phyloP scores from a whole-genome alignment of 2,797 vertebrate species.

The Phylloscopus collybita region DNA sequence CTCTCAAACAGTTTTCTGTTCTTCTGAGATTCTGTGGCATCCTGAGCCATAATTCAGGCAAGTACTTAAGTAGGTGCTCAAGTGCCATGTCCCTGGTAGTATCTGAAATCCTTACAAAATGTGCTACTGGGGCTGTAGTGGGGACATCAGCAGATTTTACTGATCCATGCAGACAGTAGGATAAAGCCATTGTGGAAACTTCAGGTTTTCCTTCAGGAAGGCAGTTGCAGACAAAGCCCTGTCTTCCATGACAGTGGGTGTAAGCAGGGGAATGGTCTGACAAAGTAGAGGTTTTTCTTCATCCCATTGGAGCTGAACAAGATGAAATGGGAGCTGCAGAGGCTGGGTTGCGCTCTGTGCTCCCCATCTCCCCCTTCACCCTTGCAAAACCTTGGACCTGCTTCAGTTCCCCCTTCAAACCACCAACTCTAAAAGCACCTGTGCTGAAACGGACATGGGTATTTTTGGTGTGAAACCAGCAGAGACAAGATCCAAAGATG shows the following conservation, averaged over 20 bases:
- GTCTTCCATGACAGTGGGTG: not conserved
- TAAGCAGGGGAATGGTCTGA: not conserved
- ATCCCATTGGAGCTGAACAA: not conserved
- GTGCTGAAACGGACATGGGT: not conserved
- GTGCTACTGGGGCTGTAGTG: not conserved
- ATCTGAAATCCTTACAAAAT: not conserved
- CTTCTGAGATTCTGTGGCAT: not conserved
- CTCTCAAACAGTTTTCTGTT: constrained; percentile 45
- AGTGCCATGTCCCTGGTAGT: not conserved
- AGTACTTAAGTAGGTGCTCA: constrained; percentile 10
- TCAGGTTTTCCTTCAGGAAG: not conserved
- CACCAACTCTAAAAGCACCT: not conserved
- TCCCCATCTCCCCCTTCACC: rapidly evolving
- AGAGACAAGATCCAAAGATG: not conserved
- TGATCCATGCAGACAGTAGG: not conserved
- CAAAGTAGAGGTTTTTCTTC: not conserved
- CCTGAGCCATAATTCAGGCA: not conserved
- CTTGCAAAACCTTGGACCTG: not conserved
- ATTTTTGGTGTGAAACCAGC: not conserved
- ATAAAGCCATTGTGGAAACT: not conserved
- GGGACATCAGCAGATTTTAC: not conserved
- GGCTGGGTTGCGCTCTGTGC: not conserved
- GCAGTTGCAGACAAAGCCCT: not conserved
- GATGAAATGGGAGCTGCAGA: not conserved
- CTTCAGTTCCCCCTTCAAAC: not conserved